These are phyloP conservation scores for Scomber scombrus DNA, from an alignment of 2,113 vertebrate genomes.

Conservation along the genomic window DNA sequence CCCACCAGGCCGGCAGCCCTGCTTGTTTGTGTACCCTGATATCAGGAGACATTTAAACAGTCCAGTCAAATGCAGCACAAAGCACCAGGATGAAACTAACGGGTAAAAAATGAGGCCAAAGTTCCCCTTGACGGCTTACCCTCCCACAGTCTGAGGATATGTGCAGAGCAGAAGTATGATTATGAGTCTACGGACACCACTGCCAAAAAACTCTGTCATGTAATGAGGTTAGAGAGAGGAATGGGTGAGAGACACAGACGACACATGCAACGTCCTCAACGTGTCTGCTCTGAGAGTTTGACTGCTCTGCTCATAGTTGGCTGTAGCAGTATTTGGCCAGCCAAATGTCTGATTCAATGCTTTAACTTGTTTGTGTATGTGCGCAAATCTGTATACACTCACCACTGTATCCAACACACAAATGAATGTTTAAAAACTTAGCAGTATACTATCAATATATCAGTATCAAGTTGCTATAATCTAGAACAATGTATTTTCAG, in stretches of 20 bases:
- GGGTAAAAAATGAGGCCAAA: constrained; percentile 68
- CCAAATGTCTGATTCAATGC: constrained; percentile 50
- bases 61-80: constrained; percentile 72
- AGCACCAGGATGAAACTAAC: constrained; percentile 59
- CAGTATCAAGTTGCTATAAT: constrained; percentile 14
- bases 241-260: constrained; percentile 28
- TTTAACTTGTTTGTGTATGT: constrained; percentile 72
- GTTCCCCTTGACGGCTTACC: constrained; percentile 60
- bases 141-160: constrained; percentile 48
- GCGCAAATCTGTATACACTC: background rate
- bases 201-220: constrained; percentile 36
- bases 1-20: constrained; percentile 58
- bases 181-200: constrained; percentile 35
- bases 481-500: background rate
- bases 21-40: constrained; percentile 80
- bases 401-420: background rate
- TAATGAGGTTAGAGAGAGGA: constrained; percentile 51
- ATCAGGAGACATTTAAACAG: constrained; percentile 75
- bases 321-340: constrained; percentile 24
- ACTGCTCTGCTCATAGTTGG: constrained; percentile 18
- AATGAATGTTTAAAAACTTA: constrained; percentile 22
- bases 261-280: constrained; percentile 14
- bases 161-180: constrained; percentile 47
- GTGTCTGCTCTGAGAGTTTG: constrained; percentile 30
- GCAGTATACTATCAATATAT: constrained; percentile 19